Conservation (phyloP, 2,797 vertebrate species). For the Poeciliopsis presidionis region DNA sequence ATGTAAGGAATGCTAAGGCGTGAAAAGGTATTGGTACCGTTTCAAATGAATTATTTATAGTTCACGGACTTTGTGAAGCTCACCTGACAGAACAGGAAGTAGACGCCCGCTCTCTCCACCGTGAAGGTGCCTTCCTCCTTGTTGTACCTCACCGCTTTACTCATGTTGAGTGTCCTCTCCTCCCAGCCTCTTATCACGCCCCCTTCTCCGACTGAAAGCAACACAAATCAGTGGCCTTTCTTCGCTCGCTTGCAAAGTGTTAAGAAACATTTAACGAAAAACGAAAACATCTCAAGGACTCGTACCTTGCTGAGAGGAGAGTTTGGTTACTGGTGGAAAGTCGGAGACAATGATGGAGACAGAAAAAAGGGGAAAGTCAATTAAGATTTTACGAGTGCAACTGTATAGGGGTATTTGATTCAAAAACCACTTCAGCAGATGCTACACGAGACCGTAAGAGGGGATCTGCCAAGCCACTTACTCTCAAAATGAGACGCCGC, state of each 20-base stretch:
- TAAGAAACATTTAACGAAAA: neutral
- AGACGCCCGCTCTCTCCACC: conserved; percentile 86
- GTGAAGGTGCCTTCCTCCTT: conserved; percentile 84
- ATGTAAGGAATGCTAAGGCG: neutral
- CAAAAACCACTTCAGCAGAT: conserved; percentile 77
- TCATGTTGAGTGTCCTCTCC: conserved; percentile 86
- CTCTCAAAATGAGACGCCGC: conserved; percentile 86
- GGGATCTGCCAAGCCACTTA: conserved; percentile 81
- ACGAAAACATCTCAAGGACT: conserved; percentile 29
- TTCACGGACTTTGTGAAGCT: conserved; percentile 37
- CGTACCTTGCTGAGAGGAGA: conserved; percentile 83
- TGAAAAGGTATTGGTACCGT: neutral
- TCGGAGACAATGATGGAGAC: conserved; percentile 46
- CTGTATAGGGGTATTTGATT: conserved; percentile 68
- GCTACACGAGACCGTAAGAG: conserved; percentile 64
- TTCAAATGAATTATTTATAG: neutral
- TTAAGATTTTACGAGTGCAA: conserved; percentile 71
- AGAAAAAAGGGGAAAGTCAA: conserved; percentile 63
- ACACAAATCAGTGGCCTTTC: conserved; percentile 19
- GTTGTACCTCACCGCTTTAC: conserved; percentile 87
- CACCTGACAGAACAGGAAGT: conserved; percentile 94
- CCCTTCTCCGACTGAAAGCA: conserved; percentile 79
- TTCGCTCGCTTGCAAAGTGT: conserved; percentile 21
- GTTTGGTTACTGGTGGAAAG: conserved; percentile 79
- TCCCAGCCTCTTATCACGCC: conserved; percentile 91